Base-by-base conservation (phyloP, 2,113 vertebrate species). In the Phyllostomus hastatus region DNA sequence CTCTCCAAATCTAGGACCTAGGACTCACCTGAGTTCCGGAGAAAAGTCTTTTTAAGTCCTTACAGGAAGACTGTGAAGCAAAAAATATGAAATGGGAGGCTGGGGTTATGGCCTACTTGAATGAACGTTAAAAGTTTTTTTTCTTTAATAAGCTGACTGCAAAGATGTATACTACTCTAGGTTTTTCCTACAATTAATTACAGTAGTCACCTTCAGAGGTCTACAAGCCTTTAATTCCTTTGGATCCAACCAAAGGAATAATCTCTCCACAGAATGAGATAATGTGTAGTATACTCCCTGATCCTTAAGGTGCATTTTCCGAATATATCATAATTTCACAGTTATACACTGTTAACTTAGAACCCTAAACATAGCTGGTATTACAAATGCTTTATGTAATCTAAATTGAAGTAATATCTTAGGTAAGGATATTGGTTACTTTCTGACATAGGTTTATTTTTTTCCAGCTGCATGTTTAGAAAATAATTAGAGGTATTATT, bases 21-120 rank as follows among this genome's bases (percentile, higher is more conserved):
- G 96, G 95, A 98, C 97, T 98, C 96, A 97, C 97, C 97, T 97
- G 97, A 67, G 96, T 97, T 98, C 97, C 76, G 93, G 96, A 98
- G 97, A 98, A 97, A 98, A 98, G 95, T 95, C 97, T 98, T 98
- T 97, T 97, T 97, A 97, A 97, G 94, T 98, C 96, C 97, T 98
- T 97, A 97, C 96, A 97, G 97, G 97, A 98, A 97, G 96, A 98
- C 97, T 98, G 97, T 97, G 97, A 97, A 98, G 97, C 90, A 97
- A 97, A 98, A 98, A 97, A 97, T 98, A 98, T 95, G 97, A 98
- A 98, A 98, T 83, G 96, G 97, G 93, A 97, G 95, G 97, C 97
- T 98, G 97, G 97, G 95, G 96, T 98, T 98, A 98, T 97, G 91
- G 97, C 97, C 97, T 98, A 98, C 97, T 97, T 97, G 94, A 94